Base-by-base conservation (phyloP, 2,113 vertebrate genomes). In the Salvelinus namaycush region DNA sequence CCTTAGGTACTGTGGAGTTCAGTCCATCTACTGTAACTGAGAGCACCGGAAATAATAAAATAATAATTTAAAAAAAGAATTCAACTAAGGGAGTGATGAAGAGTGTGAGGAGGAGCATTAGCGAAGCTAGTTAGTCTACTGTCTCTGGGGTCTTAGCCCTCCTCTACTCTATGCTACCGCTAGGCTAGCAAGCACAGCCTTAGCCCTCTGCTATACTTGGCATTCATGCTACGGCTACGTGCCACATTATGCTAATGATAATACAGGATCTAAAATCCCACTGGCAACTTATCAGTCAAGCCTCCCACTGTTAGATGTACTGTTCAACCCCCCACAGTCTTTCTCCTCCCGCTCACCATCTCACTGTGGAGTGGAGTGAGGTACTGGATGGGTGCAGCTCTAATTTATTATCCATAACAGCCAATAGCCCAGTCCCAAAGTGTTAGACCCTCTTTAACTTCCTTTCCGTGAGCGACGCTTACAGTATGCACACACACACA, bases 231-330 rank as follows among this genome's bases (percentile, higher is more conserved):
- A 24, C 78, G 48, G 84, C 81, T 48, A 24, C 81, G 39, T 51
- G 48, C 49, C n/a, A 26, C 62, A 11, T 60, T 76, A 70, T 54
- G 69, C 80, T 72, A 65, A 84, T 74, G 82, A 86, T 79, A 87
- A 87, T 73, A 80, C 51, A 57, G 79, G 82, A 57, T 66, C 73
- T 80, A 83, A 72, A 82, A 79, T 31, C 83, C 84, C 81, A 80
- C 68, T 68, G 78, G 80, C 70, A 70, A 69, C 34, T 51, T 81
- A 70, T 69, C 62, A 71, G 62, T 62, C 51, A 66, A 85, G 79
- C 86, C 91, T 49, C 91, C 91, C 90, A 92, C 91, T 49, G 73
- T 77, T 72, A 78, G 79, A 80, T 66, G 86, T 81, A 92, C 91
- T 49, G 70, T 76, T 72, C 79, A 79, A 82, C 62, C 86, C 78